phyloP scores from a whole-genome alignment of 2,797 vertebrate genomes.

The Poeciliopsis presidionis region DNA sequence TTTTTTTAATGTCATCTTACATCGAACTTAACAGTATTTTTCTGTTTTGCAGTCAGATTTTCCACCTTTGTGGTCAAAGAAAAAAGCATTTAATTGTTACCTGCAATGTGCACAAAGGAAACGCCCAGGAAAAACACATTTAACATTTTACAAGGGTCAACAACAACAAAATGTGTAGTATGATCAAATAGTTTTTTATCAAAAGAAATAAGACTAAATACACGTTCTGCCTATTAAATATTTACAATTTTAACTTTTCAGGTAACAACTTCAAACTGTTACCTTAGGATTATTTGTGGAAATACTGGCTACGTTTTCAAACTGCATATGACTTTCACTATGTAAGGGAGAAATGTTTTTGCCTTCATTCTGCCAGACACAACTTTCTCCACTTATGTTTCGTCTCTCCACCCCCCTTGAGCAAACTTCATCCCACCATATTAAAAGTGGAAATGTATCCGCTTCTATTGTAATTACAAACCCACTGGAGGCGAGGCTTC shows the following conservation, averaged over 20 bases:
- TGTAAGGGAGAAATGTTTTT: not conserved
- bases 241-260: not conserved
- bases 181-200: not conserved
- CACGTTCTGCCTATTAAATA: not conserved
- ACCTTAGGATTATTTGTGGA: not conserved
- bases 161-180: not conserved
- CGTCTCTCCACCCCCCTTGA: constrained; percentile 42
- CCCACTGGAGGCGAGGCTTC: constrained; percentile 74
- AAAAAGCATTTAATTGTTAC: not conserved
- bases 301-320: not conserved
- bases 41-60: not conserved
- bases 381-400: constrained; percentile 61
- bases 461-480: constrained; percentile 78
- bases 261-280: not conserved
- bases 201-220: not conserved
- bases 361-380: constrained; percentile 15
- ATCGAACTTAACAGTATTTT: not conserved
- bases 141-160: not conserved
- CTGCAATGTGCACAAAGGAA: not conserved
- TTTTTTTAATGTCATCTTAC: not conserved
- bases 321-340: not conserved
- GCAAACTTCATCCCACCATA: constrained; percentile 68
- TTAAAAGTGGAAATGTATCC: constrained; percentile 76
- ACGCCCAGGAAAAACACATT: not conserved
- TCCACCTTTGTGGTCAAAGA: not conserved